Percentiles rank a stretch among this genome's conserved stretches.
Conservation (phyloP, 2,888 invertebrate species). For the Diarsia dahlii region DNA sequence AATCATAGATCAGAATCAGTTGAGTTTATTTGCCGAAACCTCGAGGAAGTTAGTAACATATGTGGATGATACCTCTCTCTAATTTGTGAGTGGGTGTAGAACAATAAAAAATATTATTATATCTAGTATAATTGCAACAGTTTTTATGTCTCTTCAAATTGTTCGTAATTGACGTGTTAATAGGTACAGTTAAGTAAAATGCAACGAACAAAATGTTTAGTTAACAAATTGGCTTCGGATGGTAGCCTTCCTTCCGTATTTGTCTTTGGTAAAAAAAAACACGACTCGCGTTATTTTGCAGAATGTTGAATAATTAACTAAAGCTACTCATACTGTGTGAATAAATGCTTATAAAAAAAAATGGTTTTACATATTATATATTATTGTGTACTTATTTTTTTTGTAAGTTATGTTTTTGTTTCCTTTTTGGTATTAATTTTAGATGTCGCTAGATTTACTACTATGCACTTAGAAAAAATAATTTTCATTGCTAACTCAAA, state of each 20-base stretch:
- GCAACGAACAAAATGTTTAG: not conserved
- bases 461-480: not conserved
- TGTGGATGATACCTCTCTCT: too few species aligned
- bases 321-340: not conserved
- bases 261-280: not conserved
- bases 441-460: not conserved
- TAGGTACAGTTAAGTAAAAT: constrained; percentile 14
- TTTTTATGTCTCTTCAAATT: constrained; percentile 7
- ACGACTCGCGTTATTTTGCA: not conserved
- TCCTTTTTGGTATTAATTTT: not conserved
- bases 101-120: not conserved
- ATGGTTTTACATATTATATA: too few species aligned
- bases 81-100: not conserved
- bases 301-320: not conserved
- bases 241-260: not conserved
- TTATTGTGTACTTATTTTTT: too few species aligned
- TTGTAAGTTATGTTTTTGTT: not conserved
- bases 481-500: not conserved
- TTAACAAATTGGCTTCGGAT: not conserved
- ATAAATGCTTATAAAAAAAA: too few species aligned
- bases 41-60: too few species aligned
- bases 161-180: constrained; percentile 15
- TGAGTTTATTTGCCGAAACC: too few species aligned
- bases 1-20: not conserved
- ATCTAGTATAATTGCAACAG: not conserved